Percentiles rank a stretch among this genome's conserved stretches.
Conservation (phyloP, 2,888 invertebrate genomes). For the Oscheius myriophilus region DNA sequence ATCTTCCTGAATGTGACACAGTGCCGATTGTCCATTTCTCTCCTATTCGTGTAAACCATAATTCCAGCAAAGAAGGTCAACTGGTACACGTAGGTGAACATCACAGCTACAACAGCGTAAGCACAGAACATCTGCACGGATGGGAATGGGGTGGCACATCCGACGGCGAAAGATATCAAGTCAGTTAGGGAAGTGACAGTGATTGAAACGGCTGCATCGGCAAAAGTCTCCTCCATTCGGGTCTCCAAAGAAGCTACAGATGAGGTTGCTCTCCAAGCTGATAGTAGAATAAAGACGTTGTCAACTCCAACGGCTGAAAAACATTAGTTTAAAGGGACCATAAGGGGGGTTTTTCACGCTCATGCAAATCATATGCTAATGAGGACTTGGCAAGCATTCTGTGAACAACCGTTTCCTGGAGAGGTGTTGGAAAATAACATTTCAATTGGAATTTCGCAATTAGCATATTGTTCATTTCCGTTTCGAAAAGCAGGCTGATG, state of each 20-base stretch:
- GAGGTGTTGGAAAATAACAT: background rate
- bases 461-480: too few species aligned
- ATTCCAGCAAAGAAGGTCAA: slow-evolving; percentile 87
- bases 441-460: too few species aligned
- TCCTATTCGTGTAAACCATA: slow-evolving; percentile 62
- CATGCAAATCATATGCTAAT: too few species aligned
- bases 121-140: slow-evolving; percentile 90
- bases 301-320: slow-evolving; percentile 89
- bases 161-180: slow-evolving; percentile 90
- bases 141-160: slow-evolving; percentile 90
- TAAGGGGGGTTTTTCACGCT: too few species aligned
- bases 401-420: background rate
- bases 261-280: slow-evolving; percentile 90
- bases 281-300: slow-evolving; percentile 93
- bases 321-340: too few species aligned
- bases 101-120: slow-evolving; percentile 90
- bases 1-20: slow-evolving; percentile 64
- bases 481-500: too few species aligned
- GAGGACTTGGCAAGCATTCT: too few species aligned
- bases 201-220: slow-evolving; percentile 92
- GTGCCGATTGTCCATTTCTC: slow-evolving; percentile 60
- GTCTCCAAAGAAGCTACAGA: slow-evolving; percentile 78
- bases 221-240: slow-evolving; percentile 86
- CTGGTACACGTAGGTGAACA: slow-evolving; percentile 90
- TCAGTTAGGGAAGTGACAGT: slow-evolving; percentile 91